Percentiles rank a stretch among this genome's conserved stretches.
Conservation (phyloP, 1,140 invertebrate genomes). For the Andricus grossulariae region DNA sequence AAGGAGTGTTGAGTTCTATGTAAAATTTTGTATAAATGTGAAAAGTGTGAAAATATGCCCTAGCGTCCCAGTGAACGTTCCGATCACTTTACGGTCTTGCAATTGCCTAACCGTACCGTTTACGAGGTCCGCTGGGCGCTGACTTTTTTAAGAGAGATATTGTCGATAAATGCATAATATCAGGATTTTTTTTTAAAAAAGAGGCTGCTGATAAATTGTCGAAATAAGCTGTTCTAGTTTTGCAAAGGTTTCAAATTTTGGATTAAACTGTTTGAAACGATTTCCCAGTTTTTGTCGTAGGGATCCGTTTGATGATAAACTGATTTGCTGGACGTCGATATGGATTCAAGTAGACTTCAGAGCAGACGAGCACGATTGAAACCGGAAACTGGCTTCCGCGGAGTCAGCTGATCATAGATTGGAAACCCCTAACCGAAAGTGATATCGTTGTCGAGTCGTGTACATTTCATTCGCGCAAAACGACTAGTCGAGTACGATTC, state of each 20-base stretch:
- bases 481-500: background rate
- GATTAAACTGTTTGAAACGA: background rate
- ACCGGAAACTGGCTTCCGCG: constrained; percentile 17
- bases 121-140: too few species aligned
- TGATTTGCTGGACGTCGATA: constrained; percentile 1
- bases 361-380: constrained; percentile 15
- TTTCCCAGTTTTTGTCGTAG: background rate
- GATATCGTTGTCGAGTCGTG: constrained; percentile 27
- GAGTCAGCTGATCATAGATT: constrained; percentile 23
- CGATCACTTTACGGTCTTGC: too few species aligned
- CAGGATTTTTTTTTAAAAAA: too few species aligned
- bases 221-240: background rate
- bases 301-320: background rate
- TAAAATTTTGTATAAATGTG: too few species aligned
- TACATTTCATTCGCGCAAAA: constrained; percentile 7
- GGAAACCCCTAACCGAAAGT: constrained; percentile 10
- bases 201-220: too few species aligned
- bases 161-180: too few species aligned
- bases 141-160: too few species aligned
- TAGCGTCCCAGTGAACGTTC: too few species aligned
- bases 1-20: too few species aligned
- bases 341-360: constrained; percentile 6
- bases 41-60: too few species aligned
- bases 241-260: background rate
- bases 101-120: too few species aligned